Conservation (phyloP, 2,113 vertebrate genomes). For the Bos javanicus region DNA sequence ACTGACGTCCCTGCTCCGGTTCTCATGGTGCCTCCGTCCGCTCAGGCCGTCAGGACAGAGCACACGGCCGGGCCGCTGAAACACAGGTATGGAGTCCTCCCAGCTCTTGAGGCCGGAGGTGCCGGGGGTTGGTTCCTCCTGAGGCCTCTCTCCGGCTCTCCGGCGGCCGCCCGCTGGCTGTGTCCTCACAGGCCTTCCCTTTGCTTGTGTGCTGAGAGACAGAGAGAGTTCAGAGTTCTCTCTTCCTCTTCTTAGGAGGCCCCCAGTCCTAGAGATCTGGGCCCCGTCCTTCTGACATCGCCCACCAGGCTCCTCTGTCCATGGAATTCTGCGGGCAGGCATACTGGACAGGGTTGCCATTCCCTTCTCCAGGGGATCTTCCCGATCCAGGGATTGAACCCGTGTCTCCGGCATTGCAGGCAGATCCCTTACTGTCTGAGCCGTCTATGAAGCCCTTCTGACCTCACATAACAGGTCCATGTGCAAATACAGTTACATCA, state of each 20-base stretch:
- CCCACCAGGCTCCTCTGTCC: background rate
- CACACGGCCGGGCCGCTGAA: accelerated
- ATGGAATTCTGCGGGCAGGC: background rate
- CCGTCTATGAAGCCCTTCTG: background rate
- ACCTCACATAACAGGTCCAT: background rate
- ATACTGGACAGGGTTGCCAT: background rate
- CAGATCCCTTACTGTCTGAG: background rate
- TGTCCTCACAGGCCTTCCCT: background rate
- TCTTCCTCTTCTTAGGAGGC: background rate
- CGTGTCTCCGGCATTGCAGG: accelerated
- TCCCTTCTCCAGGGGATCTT: background rate
- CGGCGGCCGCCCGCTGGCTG: accelerated
- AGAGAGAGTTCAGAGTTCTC: too few species aligned
- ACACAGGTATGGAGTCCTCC: accelerated
- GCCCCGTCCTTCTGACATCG: accelerated
- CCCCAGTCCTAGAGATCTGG: background rate
- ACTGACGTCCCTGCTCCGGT: background rate
- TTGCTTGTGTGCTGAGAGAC: accelerated
- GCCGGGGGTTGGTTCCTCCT: accelerated
- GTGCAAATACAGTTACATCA: accelerated
- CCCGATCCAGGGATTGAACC: background rate
- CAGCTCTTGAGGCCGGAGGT: background rate
- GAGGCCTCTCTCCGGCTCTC: background rate
- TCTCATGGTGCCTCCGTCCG: background rate
- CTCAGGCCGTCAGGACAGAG: accelerated